These are phyloP conservation scores for Cossypha heuglini DNA, from an alignment of 2,797 vertebrate species.

Conservation along the genomic window DNA sequence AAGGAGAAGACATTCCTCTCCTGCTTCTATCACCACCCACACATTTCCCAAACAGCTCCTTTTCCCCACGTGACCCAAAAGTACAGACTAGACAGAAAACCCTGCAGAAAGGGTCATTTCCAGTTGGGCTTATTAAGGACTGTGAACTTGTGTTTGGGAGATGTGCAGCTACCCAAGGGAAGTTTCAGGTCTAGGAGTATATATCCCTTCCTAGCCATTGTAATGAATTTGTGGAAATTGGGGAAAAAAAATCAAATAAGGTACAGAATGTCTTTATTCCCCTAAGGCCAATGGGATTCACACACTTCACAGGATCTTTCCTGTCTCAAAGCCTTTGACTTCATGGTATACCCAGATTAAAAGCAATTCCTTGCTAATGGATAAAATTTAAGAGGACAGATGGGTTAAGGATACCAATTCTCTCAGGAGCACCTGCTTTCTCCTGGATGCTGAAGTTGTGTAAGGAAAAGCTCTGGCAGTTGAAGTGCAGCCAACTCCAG, in stretches of 20 bases:
- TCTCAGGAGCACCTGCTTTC: not conserved
- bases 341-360: not conserved
- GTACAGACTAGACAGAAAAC: not conserved
- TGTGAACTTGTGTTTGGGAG: not conserved
- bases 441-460: not conserved
- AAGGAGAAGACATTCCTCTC: not conserved
- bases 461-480: not conserved
- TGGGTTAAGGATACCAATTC: not conserved
- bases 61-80: not conserved
- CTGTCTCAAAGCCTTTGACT: not conserved
- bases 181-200: not conserved
- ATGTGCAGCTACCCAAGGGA: not conserved
- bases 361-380: not conserved
- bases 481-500: not conserved
- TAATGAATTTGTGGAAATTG: not conserved
- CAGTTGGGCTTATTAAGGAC: not conserved
- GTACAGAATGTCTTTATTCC: not conserved
- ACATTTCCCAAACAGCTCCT: not conserved
- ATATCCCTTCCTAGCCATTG: not conserved
- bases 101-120: not conserved
- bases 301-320: not conserved
- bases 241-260: not conserved
- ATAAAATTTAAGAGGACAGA: not conserved
- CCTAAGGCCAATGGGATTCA: not conserved
- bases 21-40: not conserved